Percentiles rank a stretch among this genome's conserved stretches.
Evolutionary conservation across 2,888 invertebrate species (phyloP).

Genomic region (Synergus laeviventris): DNA sequence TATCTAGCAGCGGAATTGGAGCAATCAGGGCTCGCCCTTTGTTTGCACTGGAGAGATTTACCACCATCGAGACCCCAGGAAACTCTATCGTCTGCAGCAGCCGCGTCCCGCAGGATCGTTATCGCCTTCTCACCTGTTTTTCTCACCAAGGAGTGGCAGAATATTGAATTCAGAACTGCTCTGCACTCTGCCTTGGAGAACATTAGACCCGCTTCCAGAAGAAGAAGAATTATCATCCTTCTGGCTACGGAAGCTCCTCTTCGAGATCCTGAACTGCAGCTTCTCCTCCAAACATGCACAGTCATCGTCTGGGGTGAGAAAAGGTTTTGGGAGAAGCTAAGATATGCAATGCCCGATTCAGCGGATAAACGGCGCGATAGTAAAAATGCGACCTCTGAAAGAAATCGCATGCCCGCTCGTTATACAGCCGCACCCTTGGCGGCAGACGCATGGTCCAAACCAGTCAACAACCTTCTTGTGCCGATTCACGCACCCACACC

Average conservation of each 20-base stretch:
- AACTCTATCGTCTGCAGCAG: constrained; percentile 79
- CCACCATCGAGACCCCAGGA: constrained; percentile 76
- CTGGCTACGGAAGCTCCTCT: constrained; percentile 83
- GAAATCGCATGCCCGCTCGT: constrained; percentile 78
- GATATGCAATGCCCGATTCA: constrained; percentile 87
- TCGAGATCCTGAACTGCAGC: constrained; percentile 86
- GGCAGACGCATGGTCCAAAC: constrained; percentile 82
- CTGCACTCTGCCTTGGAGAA: constrained; percentile 87
- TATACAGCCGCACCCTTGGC: constrained; percentile 87
- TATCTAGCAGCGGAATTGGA: constrained; percentile 85
- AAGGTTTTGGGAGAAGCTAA: constrained; percentile 90
- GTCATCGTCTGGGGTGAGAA: constrained; percentile 86
- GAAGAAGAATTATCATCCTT: constrained; percentile 73
- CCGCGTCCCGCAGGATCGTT: constrained; percentile 86
- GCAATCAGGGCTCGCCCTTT: constrained; percentile 83
- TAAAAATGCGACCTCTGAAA: constrained; percentile 49
- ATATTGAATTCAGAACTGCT: constrained; percentile 88
- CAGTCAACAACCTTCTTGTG: constrained; percentile 76
- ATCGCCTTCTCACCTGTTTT: constrained; percentile 89
- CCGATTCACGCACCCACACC: constrained; percentile 78
- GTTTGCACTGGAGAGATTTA: constrained; percentile 78
- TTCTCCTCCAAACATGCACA: constrained; percentile 84
- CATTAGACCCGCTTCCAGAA: constrained; percentile 69
- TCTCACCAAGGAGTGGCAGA: constrained; percentile 89
- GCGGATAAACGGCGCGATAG: constrained; percentile 72